Evolutionary conservation across 2,888 invertebrate genomes (phyloP), one percentile per base, ranked within the genome.

Genomic region (Nemurella pictetii): DNA sequence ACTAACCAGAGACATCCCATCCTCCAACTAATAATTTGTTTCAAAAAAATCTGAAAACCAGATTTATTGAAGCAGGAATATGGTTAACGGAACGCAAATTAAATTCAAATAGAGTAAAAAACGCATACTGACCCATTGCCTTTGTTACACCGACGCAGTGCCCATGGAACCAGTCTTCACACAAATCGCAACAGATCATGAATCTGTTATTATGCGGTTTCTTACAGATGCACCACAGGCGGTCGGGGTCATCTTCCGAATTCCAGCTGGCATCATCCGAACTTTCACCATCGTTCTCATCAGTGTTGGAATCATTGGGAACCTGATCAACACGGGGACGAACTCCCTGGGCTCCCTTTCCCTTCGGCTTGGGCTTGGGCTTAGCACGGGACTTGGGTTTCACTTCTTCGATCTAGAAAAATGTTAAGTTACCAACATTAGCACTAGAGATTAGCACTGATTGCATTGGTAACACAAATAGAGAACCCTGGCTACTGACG

Each of bases 141-240:
- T 97, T 95, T 27, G 97, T 97, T 75, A 99, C 96, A 88, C 96
- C 96, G 20, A 99, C 98, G 91, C 98, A 99, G 89, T 96, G 96
- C 20, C 98, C 98, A 89, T 99, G 98, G 90, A 97, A 99, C 98
- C 98, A 99, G 89, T 98, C 98, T 89, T 97, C 96, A 90, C 98
- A 99, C 15, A 94, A 93, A 90, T 99, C 98, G 90, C 99, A 99
- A 90, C 97, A 97, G 88, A 98, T 98, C 98, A 99, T 99, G 89
- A 99, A 98, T 84, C 89, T 88, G 87, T 98, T 97, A 89, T 98
- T 97, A 90, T 98, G 98, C 0, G 98, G 98, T 89, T 97, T 96
- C 88, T 95, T 95, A 89, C 98, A 98, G 89, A 98, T 96, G 90
- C 98, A 98, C 98, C 98, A 98, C 84, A 98, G 91, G 89, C 96